Evolutionary conservation across 2,113 vertebrate genomes (phyloP).

Genomic region (Hippopotamus amphibius): DNA sequence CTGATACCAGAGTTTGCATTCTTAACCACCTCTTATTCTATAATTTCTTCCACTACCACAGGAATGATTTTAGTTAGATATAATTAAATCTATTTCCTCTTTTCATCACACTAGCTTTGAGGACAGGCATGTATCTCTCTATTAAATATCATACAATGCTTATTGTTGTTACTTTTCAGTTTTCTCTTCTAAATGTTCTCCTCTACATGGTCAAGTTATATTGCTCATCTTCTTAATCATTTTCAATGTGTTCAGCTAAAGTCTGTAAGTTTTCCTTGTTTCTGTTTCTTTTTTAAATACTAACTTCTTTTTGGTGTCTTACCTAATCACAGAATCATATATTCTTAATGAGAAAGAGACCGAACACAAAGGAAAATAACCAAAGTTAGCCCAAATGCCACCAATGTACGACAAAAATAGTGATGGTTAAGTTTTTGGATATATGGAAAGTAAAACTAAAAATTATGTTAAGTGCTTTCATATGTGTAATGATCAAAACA

Average conservation of each 20-base stretch:
- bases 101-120: slow-evolving; percentile 9
- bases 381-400: background rate
- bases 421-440: background rate
- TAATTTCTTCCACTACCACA: background rate
- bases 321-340: background rate
- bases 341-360: background rate
- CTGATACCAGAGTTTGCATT: slow-evolving; percentile 9
- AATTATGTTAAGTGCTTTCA: background rate
- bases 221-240: background rate
- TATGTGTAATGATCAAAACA: background rate
- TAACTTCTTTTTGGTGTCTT: background rate
- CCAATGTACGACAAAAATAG: background rate
- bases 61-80: slow-evolving; percentile 1
- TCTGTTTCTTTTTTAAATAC: background rate
- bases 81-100: background rate
- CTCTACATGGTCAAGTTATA: background rate
- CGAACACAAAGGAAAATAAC: background rate
- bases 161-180: background rate
- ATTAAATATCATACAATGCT: background rate
- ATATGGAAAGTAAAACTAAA: slow-evolving; percentile 18
- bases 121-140: background rate
- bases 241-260: background rate
- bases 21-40: background rate
- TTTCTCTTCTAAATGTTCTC: slow-evolving; percentile 36
- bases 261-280: background rate